Conservation (phyloP, 2,113 vertebrate genomes). For the Vulpes ferrilata region DNA sequence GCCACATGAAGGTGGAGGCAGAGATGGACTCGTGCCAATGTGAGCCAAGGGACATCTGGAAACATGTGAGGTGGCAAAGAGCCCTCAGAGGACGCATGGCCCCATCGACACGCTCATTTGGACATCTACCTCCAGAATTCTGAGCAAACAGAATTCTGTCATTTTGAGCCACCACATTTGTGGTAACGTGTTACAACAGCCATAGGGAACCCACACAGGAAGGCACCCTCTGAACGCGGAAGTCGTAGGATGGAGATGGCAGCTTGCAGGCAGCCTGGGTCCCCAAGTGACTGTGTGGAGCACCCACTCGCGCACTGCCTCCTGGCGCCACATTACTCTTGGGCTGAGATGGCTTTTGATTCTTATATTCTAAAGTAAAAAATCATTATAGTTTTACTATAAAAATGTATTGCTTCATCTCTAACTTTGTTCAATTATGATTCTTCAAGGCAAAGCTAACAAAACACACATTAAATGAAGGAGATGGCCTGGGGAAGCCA, state of each 20-base stretch:
- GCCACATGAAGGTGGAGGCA: not conserved
- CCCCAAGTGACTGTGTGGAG: fast-evolving
- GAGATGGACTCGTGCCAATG: not conserved
- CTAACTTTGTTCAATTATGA: not conserved
- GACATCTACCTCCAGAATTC: not conserved
- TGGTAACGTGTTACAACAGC: not conserved
- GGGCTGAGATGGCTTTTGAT: not conserved
- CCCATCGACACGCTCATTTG: fast-evolving
- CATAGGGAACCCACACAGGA: not conserved
- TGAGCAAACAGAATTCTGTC: not conserved
- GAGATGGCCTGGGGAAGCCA: not conserved
- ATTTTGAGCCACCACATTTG: fast-evolving
- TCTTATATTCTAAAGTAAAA: not conserved
- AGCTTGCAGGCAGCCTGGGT: too few relatives aligned
- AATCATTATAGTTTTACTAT: not conserved
- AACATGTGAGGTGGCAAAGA: not conserved
- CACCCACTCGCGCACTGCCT: not conserved
- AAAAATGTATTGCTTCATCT: not conserved
- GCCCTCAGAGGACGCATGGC: fast-evolving
- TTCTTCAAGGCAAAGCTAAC: not conserved
- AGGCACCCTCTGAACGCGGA: too few relatives aligned
- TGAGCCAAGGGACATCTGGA: not conserved
- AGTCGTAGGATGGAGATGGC: not conserved
- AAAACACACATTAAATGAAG: not conserved
- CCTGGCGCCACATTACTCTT: fast-evolving